Evolutionary conservation across 2,888 invertebrate genomes (phyloP), one percentile per base, ranked within the genome.

Genomic region (Trichogramma dendrolimi): DNA sequence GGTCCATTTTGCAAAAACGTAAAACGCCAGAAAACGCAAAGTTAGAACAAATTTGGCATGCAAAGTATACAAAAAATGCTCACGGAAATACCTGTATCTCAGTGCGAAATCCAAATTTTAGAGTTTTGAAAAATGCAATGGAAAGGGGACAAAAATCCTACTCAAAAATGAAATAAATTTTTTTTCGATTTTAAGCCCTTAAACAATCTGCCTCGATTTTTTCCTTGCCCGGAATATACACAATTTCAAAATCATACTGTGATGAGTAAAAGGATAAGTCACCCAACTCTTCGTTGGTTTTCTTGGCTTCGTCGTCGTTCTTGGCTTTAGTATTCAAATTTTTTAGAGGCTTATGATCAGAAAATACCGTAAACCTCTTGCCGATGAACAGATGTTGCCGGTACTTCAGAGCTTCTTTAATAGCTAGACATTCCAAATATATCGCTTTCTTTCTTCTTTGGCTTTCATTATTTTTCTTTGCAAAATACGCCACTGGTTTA

Each of bases 341-440:
- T 42, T 54, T 4, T 1, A 54, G 40, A 11, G 54, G 54, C 41
- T 54, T 54, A n/a, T 54, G 54, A 54, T 54, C 54, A 5, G 54
- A 41, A 10, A n/a, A 54, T 8, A 54, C 54, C n/a, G n/a, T 54
- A 42, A 54, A 54, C 41, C 6, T 5, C 14, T 2, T 41, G 1
- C 54, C 54, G 1, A 69, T 66, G 0, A 14, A 55, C 63, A 66
- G 67, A 57, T 69, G 65, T 55, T 71, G 68, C 68, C 71, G 69
- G 49, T 67, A 71, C 53, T 69, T 66, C 5, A 69, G 62, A 10
- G 69, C 68, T 47, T 70, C 68, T 60, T 68, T 69, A 55, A 71
- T 71, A 5, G 69, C 69, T 59, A 67, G 55, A 49, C 67, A 68
- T 67, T 71, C 69, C 27, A 71, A 59, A 48, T 68, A 69, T n/a